Evolutionary conservation across 2,888 invertebrate species (phyloP), one percentile per base, ranked within the genome.

Genomic region (Acleris emargana): DNA sequence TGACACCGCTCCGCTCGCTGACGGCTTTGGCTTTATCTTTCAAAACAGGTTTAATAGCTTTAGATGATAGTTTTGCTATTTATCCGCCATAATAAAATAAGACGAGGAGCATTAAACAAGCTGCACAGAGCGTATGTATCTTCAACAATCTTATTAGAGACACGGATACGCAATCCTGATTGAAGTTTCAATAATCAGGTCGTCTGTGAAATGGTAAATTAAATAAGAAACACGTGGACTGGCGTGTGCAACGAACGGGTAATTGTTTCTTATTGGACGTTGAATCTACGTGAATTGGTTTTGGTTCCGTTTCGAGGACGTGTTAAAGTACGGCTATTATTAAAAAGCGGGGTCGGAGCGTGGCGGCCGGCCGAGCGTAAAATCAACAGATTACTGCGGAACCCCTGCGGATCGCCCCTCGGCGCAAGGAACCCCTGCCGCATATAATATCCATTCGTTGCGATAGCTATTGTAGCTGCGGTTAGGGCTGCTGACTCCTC

Each of bases 311-410:
- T 84, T 84, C 78, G 80, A 87, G 80, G 81, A 89, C 86, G 87
- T 88, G 88, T 88, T 86, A 84, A 84, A 83, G 83, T 84, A 83
- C 79, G 79, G 81, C 79, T 85, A 84, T 89, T 89, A 90, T 88
- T 89, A 87, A 89, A 84, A 91, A 85, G 82, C 78, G 79, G 86
- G 86, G 83, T 83, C 82, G 75, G 77, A 73, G 70, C 80, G 76
- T 73, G 75, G 78, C 79, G 79, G 79, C 81, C 82, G 80, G 73
- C 71, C 77, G 83, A 87, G 90, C 89, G 91, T 89, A 91, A 91
- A 91, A 91, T 91, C 91, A 91, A 91, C 91, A 91, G 91, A 92
- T 92, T 91, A 91, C 84, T 76, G 80, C 79, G 79, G 86, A 80
- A 76, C 84, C 88, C 89, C 84, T 74, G 78, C 75, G 73, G 77